Evolutionary conservation across 2,797 vertebrate genomes (phyloP).

Genomic region (Fringilla coelebs): DNA sequence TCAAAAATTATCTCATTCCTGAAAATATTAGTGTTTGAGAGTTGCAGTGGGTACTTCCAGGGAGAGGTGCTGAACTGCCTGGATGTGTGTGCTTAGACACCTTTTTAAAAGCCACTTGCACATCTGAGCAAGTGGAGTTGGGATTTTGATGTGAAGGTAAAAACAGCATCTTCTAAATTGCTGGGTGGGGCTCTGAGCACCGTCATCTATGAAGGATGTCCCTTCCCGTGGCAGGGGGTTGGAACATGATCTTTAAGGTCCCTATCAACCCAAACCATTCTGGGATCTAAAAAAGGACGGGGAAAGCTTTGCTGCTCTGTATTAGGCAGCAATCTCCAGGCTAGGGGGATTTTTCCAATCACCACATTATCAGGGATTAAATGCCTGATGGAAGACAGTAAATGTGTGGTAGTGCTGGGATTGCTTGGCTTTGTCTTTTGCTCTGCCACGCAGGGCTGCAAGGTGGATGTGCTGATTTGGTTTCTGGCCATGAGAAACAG

Average conservation of each 20-base stretch:
- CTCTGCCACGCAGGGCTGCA: accelerated
- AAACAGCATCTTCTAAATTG: background rate
- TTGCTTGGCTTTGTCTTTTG: background rate
- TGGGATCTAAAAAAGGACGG: background rate
- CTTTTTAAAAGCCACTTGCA: background rate
- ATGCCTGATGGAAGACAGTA: background rate
- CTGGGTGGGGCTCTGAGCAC: background rate
- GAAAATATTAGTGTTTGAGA: background rate
- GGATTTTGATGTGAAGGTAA: background rate
- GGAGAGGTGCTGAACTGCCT: background rate
- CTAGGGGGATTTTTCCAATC: background rate
- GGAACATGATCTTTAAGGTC: background rate
- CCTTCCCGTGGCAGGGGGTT: background rate
- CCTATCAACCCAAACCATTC: background rate
- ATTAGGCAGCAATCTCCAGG: background rate
- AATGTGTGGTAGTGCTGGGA: background rate
- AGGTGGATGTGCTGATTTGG: background rate
- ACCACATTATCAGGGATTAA: accelerated
- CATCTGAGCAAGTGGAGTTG: background rate
- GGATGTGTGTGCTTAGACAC: accelerated
- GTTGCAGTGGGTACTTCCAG: accelerated
- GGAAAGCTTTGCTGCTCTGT: background rate
- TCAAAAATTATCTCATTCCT: background rate
- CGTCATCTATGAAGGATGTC: background rate
- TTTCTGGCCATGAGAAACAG: background rate